Evolutionary conservation across 2,888 invertebrate species (phyloP), one percentile per base, ranked within the genome.

Genomic region (Tenthredo distinguenda): DNA sequence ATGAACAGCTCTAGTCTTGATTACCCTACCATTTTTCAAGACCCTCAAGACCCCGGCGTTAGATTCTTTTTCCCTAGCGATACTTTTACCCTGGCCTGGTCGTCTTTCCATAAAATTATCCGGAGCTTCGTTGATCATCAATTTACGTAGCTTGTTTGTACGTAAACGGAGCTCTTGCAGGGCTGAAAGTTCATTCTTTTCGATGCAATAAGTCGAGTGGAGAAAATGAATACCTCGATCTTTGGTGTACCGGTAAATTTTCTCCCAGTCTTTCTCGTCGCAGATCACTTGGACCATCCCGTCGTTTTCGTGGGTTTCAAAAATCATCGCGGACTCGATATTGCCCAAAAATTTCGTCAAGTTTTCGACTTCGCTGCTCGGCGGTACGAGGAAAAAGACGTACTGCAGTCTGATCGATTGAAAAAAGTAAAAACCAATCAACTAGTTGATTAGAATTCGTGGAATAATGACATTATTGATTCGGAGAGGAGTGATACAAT

Each of bases 221-320:
- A 83, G 84, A n/a, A 47, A 26, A 47, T 86, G 85, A 12, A 87
- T 40, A 18, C 85, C 85, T 18, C 83, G 21, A 5, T 31, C 31
- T 47, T 65, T 71, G 0, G 85, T 74, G 62, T 84, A 76, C 62
- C 82, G 37, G 37, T 84, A 71, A 34, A 87, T 82, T 12, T 47
- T n/a, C 31, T 86, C 37, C 65, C 84, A 86, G 85, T 87, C 87
- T 26, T 84, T 62, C 12, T 86, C 84, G 1, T 85, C 74, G 18
- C 86, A 68, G 3, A 72, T 34, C 18, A 87, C 86, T 7, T 47
- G 76, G 15, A 87, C 85, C 2, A 72, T 21, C 7, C 58, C 62
- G 47, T 76, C 79, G 47, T 85, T 79, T 21, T 65, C 74, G 31
- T 26, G 65, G 4, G 85, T 31, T 58, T 68, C 58, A 26, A 37